phyloP scores from a whole-genome alignment of 2,888 invertebrate species.

The Atethmia centrago region DNA sequence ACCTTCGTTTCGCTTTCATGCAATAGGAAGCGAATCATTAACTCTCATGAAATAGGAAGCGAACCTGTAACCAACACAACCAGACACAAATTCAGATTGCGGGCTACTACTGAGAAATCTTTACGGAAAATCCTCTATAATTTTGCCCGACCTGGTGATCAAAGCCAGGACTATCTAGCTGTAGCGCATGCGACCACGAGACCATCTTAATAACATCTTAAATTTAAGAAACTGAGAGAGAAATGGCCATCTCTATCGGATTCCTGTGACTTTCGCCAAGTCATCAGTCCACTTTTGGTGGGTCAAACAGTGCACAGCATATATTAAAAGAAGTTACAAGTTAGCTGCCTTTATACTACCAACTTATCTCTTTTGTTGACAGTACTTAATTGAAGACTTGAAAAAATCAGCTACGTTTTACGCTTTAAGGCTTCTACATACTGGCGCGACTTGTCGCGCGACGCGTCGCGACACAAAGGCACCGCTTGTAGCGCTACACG shows the following conservation, averaged over 20 bases:
- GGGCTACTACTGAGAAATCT: background rate
- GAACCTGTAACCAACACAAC: background rate
- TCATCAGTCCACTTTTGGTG: background rate
- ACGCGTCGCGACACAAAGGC: no score
- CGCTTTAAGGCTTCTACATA: no score
- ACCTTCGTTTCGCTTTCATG: background rate
- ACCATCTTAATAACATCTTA: background rate
- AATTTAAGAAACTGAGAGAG: background rate
- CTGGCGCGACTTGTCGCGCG: no score
- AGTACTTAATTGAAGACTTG: slow-evolving; percentile 66
- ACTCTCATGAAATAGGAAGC: background rate
- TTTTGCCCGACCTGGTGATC: background rate
- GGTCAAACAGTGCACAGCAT: background rate
- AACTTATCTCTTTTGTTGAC: slow-evolving; percentile 20
- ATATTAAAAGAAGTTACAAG: background rate
- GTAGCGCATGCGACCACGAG: background rate
- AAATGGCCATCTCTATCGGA: background rate
- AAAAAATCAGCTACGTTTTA: slow-evolving; percentile 63
- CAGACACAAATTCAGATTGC: background rate
- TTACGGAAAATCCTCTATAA: background rate
- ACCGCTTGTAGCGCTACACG: no score
- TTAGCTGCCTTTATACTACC: background rate
- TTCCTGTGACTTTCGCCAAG: background rate
- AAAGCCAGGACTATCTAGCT: background rate
- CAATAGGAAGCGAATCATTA: no score